phyloP scores from a whole-genome alignment of 2,113 vertebrate genomes.

The Ptyas mucosa region DNA sequence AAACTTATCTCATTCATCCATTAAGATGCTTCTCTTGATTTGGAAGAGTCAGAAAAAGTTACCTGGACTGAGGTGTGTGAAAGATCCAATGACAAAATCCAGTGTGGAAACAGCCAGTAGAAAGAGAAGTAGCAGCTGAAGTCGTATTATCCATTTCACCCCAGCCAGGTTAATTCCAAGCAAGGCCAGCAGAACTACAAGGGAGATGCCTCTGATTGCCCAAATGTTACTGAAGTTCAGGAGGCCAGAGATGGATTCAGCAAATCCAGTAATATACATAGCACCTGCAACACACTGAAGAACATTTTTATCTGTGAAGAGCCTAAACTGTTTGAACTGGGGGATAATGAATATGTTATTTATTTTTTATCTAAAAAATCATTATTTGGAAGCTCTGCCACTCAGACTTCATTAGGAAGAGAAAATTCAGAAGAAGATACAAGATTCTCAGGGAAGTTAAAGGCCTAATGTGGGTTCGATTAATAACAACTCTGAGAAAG shows the following conservation, averaged over 20 bases:
- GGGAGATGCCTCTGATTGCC: conserved; percentile 84
- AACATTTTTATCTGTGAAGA: background rate
- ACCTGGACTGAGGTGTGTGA: conserved; percentile 93
- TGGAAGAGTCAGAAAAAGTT: conserved; percentile 12
- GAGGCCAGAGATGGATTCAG: conserved; percentile 86
- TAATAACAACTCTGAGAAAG: background rate
- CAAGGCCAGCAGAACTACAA: conserved; percentile 81
- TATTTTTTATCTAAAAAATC: background rate
- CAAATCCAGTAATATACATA: conserved; percentile 96
- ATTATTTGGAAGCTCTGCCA: background rate
- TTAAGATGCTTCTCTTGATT: background rate
- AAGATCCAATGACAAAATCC: conserved; percentile 93
- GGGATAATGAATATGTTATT: background rate
- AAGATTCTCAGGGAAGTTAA: background rate
- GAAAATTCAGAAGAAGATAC: background rate
- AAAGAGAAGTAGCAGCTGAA: conserved; percentile 89
- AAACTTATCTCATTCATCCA: background rate
- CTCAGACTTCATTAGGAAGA: background rate
- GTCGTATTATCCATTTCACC: conserved; percentile 94
- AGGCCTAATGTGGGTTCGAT: background rate
- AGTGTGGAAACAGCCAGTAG: conserved; percentile 88
- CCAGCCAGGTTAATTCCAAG: conserved; percentile 95
- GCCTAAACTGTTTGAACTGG: background rate
- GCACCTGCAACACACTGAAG: conserved; percentile 93
- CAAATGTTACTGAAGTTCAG: conserved; percentile 82